Base-by-base conservation (phyloP, 1,140 invertebrate genomes). In the Cydia pomonella region DNA sequence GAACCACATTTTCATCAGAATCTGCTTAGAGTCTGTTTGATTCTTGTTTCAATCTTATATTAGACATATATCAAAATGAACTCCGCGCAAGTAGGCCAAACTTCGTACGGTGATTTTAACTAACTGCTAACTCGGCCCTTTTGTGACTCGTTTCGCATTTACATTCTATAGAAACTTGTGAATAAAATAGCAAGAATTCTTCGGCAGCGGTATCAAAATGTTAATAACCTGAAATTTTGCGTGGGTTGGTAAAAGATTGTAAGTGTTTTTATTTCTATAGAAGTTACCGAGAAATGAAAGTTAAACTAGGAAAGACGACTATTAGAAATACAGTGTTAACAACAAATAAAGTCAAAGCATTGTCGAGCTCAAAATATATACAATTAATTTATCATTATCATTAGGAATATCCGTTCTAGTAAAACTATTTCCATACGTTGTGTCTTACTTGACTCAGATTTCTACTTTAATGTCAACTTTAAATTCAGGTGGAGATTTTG, bases 71-170 rank as follows among this genome's bases (percentile, higher is more conserved):
- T 69, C 64, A 5, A 38, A 69, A 69, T 69, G 33, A 69, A 69
- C 64, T 41, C 64, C 33, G 53, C 59, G 62, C 73, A 78, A 77
- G 73, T 71, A 59, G 29, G 72, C 23, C 74, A 76, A 76, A 79
- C 73, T 77, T 79, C 29, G 62, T 63, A 63, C 62, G 29, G 73
- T 44, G 74, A 76, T 73, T 77, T 75, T 79, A 79, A 74, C 64
- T 33, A 69, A 69, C 64, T 59, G 64, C 27, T 69, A 69, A 69
- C 73, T 47, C 59, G 71, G 73, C 72, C 76, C 75, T 80, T 80
- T 77, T 77, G 73, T 76, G 72, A 25, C 63, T 66, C 74, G 66
- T 73, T 76, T 76, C 41, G 73, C 74, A 71, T 77, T 79, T 81
- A 74, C 74, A 79, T 73, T 79, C 18, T 76, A 44, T 53, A 33